A percentile compares a stretch with the other conserved stretches of the same genome.
Conservation (phyloP, 2,888 invertebrate species). For the Phoronis australis region DNA sequence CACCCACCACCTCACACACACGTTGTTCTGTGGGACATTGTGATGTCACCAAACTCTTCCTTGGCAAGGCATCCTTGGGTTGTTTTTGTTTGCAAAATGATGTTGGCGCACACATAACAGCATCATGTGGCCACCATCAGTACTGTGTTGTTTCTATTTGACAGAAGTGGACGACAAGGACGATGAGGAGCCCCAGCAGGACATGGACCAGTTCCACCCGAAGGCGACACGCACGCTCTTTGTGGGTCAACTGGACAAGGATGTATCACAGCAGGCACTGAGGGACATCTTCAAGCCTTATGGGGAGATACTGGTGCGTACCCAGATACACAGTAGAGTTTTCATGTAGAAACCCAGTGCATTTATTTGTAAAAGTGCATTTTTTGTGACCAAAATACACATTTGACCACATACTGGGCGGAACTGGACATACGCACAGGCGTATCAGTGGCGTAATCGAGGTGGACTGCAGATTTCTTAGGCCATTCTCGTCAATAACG, state of each 20-base stretch:
- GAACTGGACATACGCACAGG: not conserved
- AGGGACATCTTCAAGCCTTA: slow-evolving; percentile 89
- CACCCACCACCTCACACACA: no score
- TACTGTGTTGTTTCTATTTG: slow-evolving; percentile 8
- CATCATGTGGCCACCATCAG: no score
- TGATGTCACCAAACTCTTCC: no score
- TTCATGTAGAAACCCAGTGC: no score
- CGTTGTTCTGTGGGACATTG: no score
- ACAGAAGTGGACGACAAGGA: slow-evolving; percentile 46
- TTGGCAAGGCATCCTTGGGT: no score
- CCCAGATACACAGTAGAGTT: no score
- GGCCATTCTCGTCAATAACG: no score
- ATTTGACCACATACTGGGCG: not conserved
- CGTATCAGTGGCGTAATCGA: not conserved
- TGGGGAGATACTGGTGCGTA: slow-evolving; percentile 85
- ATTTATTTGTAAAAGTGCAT: no score
- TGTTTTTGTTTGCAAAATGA: no score
- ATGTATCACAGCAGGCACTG: slow-evolving; percentile 82
- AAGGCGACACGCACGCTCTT: slow-evolving; percentile 94
- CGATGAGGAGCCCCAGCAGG: slow-evolving; percentile 65
- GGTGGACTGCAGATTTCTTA: not conserved
- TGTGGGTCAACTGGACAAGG: slow-evolving; percentile 93
- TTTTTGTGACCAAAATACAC: no score
- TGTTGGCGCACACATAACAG: no score
- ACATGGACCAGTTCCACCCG: slow-evolving; percentile 90